Evolutionary conservation across 2,888 invertebrate species (phyloP), one percentile per base, ranked within the genome.

Genomic region (Theodoxus fluviatilis): DNA sequence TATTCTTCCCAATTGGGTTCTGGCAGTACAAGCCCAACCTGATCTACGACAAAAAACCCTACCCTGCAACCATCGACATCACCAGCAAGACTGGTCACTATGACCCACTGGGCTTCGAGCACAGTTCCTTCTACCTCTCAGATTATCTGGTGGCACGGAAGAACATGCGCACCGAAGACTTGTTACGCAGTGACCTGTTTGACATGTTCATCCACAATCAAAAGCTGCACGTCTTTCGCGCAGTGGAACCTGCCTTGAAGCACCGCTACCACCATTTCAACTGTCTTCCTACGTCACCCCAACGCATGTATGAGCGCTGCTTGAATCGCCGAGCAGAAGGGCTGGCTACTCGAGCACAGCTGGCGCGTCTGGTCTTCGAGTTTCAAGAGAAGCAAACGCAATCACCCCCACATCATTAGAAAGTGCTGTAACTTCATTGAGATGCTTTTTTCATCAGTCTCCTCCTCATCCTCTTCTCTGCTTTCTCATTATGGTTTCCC

Each of bases 1-100:
- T 96, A 80, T 98, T 93, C 89, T 92, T 93, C 81, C 94, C 97
- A n/a, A 92, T 95, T 76, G 94, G 94, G 28, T 98, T 96, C 88
- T 91, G 93, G 80, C 94, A 95, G 83, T 96, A 93, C 89, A 91
- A 95, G 82, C 94, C 94, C 0, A 85, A 87, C 38, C 79, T 89
- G 57, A 84, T 88, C 15, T 83, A 84, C 70, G 79, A 84, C 47
- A 77, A 81, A 67, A 81, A 80, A 57, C 82, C 83, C 0, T 83
- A 80, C 63, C 85, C 85, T 1, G 76, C 78, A 6, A 79, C 77
- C 2, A 82, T 86, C 6, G 85, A 87, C 31, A 79, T 86, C 25
- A 82, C 79, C 65, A 80, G 80, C 70, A 81, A 81, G 57, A 77
- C 91, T 38, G 95, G 95, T 0, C 92, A 93, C 86, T 96, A 94